Conservation (phyloP, 92 coral and sea anemone species). For the Phenganax subtilis region DNA sequence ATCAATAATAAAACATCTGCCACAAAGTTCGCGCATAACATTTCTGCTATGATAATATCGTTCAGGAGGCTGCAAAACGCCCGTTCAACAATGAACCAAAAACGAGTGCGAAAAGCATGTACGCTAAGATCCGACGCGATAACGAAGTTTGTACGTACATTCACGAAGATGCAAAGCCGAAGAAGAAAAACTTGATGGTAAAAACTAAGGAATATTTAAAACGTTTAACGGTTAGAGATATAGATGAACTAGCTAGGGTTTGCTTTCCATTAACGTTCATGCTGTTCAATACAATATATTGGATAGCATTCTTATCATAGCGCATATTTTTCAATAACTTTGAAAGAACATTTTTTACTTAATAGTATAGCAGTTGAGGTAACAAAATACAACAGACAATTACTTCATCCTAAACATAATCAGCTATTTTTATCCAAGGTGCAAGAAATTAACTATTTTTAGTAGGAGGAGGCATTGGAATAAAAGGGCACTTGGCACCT, state of each 20-base stretch:
- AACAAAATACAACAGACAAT: too few species aligned
- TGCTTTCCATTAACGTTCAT: conserved; percentile 70
- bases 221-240: conserved; percentile 57
- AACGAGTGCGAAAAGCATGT: conserved; percentile 9
- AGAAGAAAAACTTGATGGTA: conserved; percentile 34
- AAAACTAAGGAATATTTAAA: conserved; percentile 28
- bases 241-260: conserved; percentile 78
- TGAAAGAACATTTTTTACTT: conserved; percentile 1
- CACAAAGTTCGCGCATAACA: not conserved
- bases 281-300: conserved; percentile 63
- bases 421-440: too few species aligned
- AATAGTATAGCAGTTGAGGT: not conserved
- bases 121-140: conserved; percentile 13
- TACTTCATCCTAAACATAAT: too few species aligned
- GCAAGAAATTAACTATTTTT: too few species aligned
- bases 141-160: conserved; percentile 28
- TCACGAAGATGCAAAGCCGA: conserved; percentile 41
- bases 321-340: not conserved
- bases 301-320: conserved; percentile 46
- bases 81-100: conserved; percentile 41
- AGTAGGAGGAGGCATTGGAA: too few species aligned
- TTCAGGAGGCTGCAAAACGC: conserved; percentile 54
- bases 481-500: too few species aligned
- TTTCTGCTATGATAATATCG: not conserved
- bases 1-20: not conserved